These are phyloP conservation scores for Eriocheir sinensis DNA, from an alignment of 1,140 invertebrate species.

Conservation along the genomic window DNA sequence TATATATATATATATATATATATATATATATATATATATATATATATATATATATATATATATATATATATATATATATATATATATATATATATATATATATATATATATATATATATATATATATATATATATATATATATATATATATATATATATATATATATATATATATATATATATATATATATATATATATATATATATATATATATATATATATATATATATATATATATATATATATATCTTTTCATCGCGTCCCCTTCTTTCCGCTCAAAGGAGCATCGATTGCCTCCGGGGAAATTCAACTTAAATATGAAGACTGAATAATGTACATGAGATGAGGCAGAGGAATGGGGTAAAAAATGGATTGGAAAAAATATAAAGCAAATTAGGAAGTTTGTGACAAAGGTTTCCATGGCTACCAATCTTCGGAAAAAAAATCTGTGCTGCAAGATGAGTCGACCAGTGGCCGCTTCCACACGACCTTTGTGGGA, in stretches of 20 bases:
- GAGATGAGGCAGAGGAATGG: too few species aligned
- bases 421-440: slow-evolving; percentile 27
- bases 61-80: slow-evolving; percentile 41
- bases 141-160: slow-evolving; percentile 51
- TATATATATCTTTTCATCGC: neutral
- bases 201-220: slow-evolving; percentile 62
- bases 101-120: slow-evolving; percentile 58
- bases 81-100: slow-evolving; percentile 57
- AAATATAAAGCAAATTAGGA: neutral
- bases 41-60: slow-evolving; percentile 55
- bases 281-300: too few species aligned
- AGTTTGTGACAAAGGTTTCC: neutral
- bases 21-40: slow-evolving; percentile 59
- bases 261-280: too few species aligned
- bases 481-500: neutral
- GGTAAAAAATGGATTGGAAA: neutral
- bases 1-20: slow-evolving; percentile 59
- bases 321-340: too few species aligned
- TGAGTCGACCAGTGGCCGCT: slow-evolving; percentile 39
- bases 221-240: slow-evolving; percentile 67
- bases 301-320: too few species aligned
- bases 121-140: slow-evolving; percentile 56
- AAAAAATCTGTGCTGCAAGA: neutral
- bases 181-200: slow-evolving; percentile 45
- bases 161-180: slow-evolving; percentile 55